A percentile compares a stretch with the other conserved stretches of the same genome.
Evolutionary conservation across 2,888 invertebrate genomes (phyloP).

Genomic region (Myopa tessellatipennis): DNA sequence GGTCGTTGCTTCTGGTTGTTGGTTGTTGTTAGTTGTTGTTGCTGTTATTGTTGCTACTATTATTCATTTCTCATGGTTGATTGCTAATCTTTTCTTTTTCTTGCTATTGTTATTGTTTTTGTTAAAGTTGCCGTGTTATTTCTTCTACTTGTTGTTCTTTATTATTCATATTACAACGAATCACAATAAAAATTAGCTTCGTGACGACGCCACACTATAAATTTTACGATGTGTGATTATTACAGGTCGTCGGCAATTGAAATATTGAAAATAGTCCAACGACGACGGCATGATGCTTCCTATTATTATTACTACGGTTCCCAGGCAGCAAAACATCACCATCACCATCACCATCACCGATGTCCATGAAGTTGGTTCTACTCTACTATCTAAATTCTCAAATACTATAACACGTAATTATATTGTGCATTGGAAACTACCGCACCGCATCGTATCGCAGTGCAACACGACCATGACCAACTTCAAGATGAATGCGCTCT

Average conservation of each 20-base stretch:
- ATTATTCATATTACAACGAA: neutral
- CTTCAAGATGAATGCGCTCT: conserved; percentile 26
- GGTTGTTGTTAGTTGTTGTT: neutral
- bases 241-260: neutral
- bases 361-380: neutral
- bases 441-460: neutral
- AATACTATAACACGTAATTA: neutral
- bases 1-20: neutral
- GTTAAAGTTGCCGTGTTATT: neutral
- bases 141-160: neutral
- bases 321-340: too few species aligned
- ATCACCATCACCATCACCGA: too few species aligned
- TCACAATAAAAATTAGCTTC: conserved; percentile 6
- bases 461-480: conserved; percentile 33
- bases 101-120: neutral
- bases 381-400: neutral
- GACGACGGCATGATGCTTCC: neutral
- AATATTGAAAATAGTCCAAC: neutral
- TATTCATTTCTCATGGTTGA: neutral
- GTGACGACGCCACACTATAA: conserved; percentile 9
- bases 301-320: too few species aligned
- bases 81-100: neutral
- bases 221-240: conserved; percentile 35
- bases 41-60: neutral
- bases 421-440: neutral